Percentiles rank a stretch among this genome's conserved stretches.
Evolutionary conservation across 2,888 invertebrate genomes (phyloP).

Genomic region (Scrobipalpa costella): DNA sequence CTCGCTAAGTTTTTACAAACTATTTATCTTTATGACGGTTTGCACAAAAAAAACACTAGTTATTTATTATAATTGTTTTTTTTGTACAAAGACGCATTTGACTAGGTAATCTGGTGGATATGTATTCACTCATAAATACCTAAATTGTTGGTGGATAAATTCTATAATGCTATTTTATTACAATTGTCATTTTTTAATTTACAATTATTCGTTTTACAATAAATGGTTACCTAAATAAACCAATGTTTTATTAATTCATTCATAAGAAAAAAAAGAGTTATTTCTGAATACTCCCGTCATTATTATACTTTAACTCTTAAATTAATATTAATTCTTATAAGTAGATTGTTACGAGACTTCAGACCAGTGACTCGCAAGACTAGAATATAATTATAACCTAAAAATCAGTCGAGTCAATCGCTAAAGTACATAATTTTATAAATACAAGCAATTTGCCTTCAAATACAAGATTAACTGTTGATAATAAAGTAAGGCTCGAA

Average conservation of each 20-base stretch:
- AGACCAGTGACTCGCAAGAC: slow-evolving; percentile 50
- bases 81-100: slow-evolving; percentile 23
- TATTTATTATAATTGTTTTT: slow-evolving; percentile 5
- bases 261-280: not conserved
- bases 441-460: slow-evolving; percentile 34
- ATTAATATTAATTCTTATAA: not conserved
- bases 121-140: slow-evolving; percentile 57
- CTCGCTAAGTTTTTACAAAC: slow-evolving; percentile 32
- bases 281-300: slow-evolving; percentile 1
- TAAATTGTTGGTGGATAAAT: slow-evolving; percentile 42
- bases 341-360: slow-evolving; percentile 1
- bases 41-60: slow-evolving; percentile 26
- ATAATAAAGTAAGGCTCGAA: no score
- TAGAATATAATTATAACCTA: slow-evolving; percentile 62
- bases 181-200: slow-evolving; percentile 44
- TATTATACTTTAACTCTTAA: not conserved
- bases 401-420: slow-evolving; percentile 67
- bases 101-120: slow-evolving; percentile 56
- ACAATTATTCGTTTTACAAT: slow-evolving; percentile 41
- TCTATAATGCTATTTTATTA: slow-evolving; percentile 49
- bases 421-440: slow-evolving; percentile 47
- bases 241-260: slow-evolving; percentile 32
- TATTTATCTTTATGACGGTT: slow-evolving; percentile 29
- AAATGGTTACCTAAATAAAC: slow-evolving; percentile 36
- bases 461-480: slow-evolving; percentile 11